A percentile compares a stretch with the other conserved stretches of the same genome.
Evolutionary conservation across 2,888 invertebrate species (phyloP).

Genomic region (Eulithis prunata): DNA sequence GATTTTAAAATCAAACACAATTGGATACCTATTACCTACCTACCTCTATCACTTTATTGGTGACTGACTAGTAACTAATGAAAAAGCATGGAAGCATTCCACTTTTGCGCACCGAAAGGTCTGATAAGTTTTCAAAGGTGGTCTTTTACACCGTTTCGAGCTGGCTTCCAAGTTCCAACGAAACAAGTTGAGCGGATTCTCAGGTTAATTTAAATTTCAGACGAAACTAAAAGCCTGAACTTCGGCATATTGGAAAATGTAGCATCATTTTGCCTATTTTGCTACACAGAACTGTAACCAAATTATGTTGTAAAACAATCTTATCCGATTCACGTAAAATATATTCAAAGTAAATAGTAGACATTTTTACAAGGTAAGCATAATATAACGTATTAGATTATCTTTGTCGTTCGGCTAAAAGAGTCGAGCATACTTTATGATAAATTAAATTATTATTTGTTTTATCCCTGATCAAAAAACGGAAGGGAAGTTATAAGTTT

Average conservation of each 20-base stretch:
- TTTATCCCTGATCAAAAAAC: too few species aligned
- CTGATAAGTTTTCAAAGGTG: too few species aligned
- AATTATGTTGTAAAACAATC: neutral
- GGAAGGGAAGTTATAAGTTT: too few species aligned
- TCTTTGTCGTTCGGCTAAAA: neutral
- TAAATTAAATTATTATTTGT: too few species aligned
- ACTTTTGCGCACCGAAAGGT: too few species aligned
- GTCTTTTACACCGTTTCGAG: neutral
- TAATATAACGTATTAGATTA: neutral
- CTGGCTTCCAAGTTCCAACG: constrained; percentile 9
- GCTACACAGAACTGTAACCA: neutral
- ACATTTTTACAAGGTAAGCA: neutral
- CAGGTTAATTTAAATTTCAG: constrained; percentile 27
- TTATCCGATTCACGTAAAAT: neutral
- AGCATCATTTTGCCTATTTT: neutral
- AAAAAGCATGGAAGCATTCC: too few species aligned
- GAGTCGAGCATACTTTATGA: too few species aligned
- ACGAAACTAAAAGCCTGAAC: constrained; percentile 10
- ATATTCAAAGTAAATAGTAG: neutral
- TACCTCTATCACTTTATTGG: too few species aligned
- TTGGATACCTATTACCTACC: too few species aligned
- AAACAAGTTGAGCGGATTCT: constrained; percentile 6
- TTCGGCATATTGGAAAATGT: constrained; percentile 21
- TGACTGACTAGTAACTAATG: too few species aligned
- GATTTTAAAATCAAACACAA: too few species aligned